A percentile compares a stretch with the other conserved stretches of the same genome.
Conservation (phyloP, 37 sponge, comb jelly and placozoan genomes). For the Theonella swinhoei region DNA sequence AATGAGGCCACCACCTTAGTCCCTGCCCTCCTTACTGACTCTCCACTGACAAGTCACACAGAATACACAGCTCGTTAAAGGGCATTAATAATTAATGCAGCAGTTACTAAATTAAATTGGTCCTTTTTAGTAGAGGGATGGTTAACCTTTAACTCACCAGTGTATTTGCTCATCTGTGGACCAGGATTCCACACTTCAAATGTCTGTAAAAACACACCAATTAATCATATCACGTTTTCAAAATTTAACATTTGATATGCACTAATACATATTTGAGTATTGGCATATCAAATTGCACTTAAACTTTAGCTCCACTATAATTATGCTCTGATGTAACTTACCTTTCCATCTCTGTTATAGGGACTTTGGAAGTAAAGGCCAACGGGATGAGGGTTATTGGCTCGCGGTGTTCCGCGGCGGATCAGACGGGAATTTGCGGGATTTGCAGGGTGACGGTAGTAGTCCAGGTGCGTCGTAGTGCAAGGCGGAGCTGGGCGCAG, state of each 20-base stretch:
- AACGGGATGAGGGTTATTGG: conserved; percentile 29
- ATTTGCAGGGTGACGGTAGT: not conserved
- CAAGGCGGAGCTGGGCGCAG: not conserved
- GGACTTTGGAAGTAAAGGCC: conserved; percentile 28
- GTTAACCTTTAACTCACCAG: conserved; percentile 8
- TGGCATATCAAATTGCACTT: no score
- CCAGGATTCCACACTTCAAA: conserved; percentile 37
- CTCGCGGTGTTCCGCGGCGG: conserved; percentile 9
- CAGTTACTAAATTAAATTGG: no score
- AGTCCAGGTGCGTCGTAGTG: conserved; percentile 22
- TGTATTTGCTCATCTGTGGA: conserved; percentile 14
- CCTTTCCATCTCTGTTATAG: conserved; percentile 33
- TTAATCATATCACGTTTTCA: no score
- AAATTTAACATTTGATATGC: no score
- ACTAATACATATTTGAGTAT: no score
- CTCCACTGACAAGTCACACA: no score
- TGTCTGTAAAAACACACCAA: conserved; percentile 3
- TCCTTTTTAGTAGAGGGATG: no score
- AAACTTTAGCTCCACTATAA: not conserved
- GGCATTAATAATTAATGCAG: no score
- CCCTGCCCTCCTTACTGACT: no score
- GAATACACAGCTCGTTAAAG: no score
- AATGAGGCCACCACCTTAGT: no score
- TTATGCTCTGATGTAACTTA: not conserved
- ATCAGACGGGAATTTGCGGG: not conserved